A percentile compares a stretch with the other conserved stretches of the same genome.
phyloP scores from a whole-genome alignment of 2,888 invertebrate genomes.

The Stomorhina lunata region DNA sequence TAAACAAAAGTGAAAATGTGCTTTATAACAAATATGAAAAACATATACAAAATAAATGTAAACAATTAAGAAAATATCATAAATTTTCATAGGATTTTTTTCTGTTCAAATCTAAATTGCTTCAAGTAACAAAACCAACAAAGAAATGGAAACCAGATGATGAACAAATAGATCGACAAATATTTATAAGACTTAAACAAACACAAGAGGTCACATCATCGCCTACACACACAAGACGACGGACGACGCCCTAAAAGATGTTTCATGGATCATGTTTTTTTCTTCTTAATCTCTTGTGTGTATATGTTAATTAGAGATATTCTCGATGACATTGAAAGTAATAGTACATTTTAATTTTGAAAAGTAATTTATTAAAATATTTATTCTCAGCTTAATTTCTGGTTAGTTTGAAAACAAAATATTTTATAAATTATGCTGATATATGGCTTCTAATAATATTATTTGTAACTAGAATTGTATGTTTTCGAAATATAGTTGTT shows the following conservation, averaged over 20 bases:
- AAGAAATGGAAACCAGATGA: conserved; percentile 43
- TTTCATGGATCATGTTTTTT: conserved; percentile 26
- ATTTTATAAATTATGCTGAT: background rate
- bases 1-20: conserved; percentile 48
- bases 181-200: too few species aligned
- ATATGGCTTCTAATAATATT: background rate
- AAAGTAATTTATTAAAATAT: background rate
- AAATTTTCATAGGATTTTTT: background rate
- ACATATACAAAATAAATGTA: conserved; percentile 3
- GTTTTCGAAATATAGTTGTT: background rate
- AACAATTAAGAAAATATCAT: background rate
- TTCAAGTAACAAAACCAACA: conserved; percentile 35
- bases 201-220: conserved; percentile 45
- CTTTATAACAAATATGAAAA: conserved; percentile 32
- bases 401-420: background rate
- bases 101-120: conserved; percentile 32
- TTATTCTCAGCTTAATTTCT: too few species aligned
- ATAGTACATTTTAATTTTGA: background rate
- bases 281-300: conserved; percentile 9
- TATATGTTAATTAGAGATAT: conserved; percentile 29
- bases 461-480: background rate
- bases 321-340: background rate
- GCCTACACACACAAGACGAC: conserved; percentile 60
- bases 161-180: conserved; percentile 32
- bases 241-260: conserved; percentile 62